A percentile compares a stretch with the other conserved stretches of the same genome.
These are phyloP conservation scores for Amiota mariae DNA, from an alignment of 2,888 invertebrate genomes.

Conservation along the genomic window DNA sequence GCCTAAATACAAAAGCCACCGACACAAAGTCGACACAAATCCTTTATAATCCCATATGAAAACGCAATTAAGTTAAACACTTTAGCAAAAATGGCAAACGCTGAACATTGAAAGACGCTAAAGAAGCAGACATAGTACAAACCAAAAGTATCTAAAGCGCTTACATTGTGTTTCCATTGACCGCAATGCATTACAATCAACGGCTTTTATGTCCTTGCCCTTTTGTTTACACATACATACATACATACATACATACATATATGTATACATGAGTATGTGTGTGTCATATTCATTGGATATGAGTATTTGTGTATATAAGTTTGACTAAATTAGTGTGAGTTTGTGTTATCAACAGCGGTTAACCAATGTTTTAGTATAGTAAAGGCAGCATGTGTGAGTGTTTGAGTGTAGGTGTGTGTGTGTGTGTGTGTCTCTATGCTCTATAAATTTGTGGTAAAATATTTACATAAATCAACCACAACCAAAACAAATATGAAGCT, in stretches of 20 bases:
- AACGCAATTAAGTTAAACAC: constrained; percentile 27
- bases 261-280: no score
- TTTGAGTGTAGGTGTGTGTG: not conserved
- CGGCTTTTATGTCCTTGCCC: not conserved
- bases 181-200: constrained; percentile 11
- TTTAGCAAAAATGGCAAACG: constrained; percentile 12
- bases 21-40: constrained; percentile 19
- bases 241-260: no score
- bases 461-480: constrained; percentile 25
- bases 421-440: not conserved
- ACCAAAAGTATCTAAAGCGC: constrained; percentile 7
- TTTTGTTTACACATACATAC: no score
- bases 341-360: not conserved
- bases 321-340: not conserved
- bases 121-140: not conserved
- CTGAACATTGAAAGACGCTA: not conserved
- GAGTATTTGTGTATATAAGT: not conserved
- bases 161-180: constrained; percentile 14
- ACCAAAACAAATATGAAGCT: constrained; percentile 11
- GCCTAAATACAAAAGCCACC: not conserved
- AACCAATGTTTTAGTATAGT: constrained; percentile 8
- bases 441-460: constrained; percentile 24
- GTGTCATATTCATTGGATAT: no score
- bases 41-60: constrained; percentile 28
- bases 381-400: not conserved